These are phyloP conservation scores for Ptychodera flava DNA, from an alignment of 35 echinoderm and acorn worm species.

Conservation along the genomic window DNA sequence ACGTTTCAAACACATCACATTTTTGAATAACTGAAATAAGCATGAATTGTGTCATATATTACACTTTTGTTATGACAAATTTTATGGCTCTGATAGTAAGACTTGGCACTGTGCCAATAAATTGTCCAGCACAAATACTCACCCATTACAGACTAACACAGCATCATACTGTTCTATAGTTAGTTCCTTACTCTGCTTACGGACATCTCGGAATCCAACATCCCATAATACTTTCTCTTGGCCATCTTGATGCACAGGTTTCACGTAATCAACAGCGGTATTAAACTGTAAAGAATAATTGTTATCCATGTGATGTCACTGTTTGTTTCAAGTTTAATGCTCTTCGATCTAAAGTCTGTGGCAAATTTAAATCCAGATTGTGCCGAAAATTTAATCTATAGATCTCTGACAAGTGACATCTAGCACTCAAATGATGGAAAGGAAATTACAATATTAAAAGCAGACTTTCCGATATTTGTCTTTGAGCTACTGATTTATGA, in stretches of 20 bases:
- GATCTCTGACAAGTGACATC: neutral
- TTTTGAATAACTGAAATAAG: no score
- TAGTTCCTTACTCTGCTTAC: neutral
- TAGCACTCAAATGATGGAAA: neutral
- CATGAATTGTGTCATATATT: no score
- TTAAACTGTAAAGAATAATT: constrained; percentile 34
- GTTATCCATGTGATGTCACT: neutral
- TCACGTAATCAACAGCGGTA: constrained; percentile 51
- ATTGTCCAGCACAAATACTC: no score
- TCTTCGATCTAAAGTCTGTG: neutral
- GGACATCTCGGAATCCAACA: constrained; percentile 29
- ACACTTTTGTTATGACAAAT: no score
- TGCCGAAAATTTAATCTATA: no score
- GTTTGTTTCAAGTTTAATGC: neutral
- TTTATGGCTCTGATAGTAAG: no score
- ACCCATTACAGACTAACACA: constrained; percentile 87
- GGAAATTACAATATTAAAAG: neutral
- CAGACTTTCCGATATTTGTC: neutral
- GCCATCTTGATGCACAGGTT: constrained; percentile 19
- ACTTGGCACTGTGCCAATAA: no score
- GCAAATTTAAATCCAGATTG: no score
- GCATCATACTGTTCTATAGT: constrained; percentile 44
- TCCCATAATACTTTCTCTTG: constrained; percentile 28
- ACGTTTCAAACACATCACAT: no score
- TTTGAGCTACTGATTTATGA: neutral